Base-by-base conservation (phyloP, 2,113 vertebrate genomes). In the Psilopogon haemacephalus region DNA sequence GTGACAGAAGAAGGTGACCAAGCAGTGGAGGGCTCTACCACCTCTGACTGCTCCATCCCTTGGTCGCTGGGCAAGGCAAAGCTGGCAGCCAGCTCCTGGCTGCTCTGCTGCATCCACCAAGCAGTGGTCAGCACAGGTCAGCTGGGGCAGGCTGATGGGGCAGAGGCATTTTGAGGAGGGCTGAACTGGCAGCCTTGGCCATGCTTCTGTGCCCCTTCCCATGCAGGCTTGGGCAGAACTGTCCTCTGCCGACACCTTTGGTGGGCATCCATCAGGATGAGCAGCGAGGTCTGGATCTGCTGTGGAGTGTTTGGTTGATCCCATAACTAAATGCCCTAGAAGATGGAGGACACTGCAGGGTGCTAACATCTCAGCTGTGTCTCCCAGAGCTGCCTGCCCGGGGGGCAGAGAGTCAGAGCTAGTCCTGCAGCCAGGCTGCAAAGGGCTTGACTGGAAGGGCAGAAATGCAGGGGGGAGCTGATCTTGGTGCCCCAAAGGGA, bases 311-410 rank as follows among this genome's bases (percentile, higher is more conserved):
- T 79, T 15, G 32, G 68, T 21, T 1, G 0, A 11, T 42, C 24
- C 37, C 11, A 1, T 7, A 40, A 12, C 9, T 42, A 26, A 75
- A 19, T 8, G 11, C 44, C 28, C 0, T 1, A 59, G 81, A 7
- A 42, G 54, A 5, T 1, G 11, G 32, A 76, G 60, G 11, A 67
- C 63, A 42, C 12, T 40, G 50, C 12, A 3, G 30, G 2, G 18
- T 26, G 24, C 10, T 8, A 42, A 11, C 16, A 69, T 9, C n/a
- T 30, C 50, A 5, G 23, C 14, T 11, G 38, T 2, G 27, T 28
- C 30, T 54, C 50, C 28, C 9, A 8, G 35, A 1, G 26, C 55
- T 42, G 42, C 82, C 50, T 44, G 52, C 19, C 19, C 42, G 14
- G 4, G 38, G 30, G 27, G 32, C 26, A 6, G 68, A 32, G 55